These are phyloP conservation scores for Neocrepidodera transversa DNA, from an alignment of 2,888 invertebrate species.

Conservation along the genomic window DNA sequence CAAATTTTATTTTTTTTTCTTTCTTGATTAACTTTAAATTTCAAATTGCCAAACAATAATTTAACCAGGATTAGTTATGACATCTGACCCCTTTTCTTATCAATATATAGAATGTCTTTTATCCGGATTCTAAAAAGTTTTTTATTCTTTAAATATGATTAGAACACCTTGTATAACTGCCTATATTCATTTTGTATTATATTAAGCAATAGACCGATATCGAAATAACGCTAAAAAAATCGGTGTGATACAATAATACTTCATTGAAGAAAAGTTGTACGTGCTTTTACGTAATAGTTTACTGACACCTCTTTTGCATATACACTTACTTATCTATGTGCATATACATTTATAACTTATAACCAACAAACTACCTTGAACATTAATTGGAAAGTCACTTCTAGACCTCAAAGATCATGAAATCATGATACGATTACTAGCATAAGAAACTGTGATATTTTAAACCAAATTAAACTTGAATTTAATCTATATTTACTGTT, in stretches of 20 bases:
- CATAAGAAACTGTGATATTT: neutral
- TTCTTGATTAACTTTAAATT: too few species aligned
- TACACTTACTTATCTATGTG: neutral
- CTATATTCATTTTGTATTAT: neutral
- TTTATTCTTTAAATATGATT: too few species aligned
- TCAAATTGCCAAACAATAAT: too few species aligned
- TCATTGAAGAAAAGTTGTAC: neutral
- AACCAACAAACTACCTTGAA: constrained; percentile 12
- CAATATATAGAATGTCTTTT: too few species aligned
- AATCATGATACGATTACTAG: neutral
- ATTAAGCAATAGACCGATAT: constrained; percentile 3
- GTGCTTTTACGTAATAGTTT: constrained; percentile 21
- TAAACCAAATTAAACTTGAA: constrained; percentile 5
- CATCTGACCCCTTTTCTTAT: too few species aligned
- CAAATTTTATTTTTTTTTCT: too few species aligned
- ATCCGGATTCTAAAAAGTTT: too few species aligned
- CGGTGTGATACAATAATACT: neutral
- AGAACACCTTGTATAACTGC: too few species aligned
- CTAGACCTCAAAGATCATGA: constrained; percentile 2
- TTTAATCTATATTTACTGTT: constrained; percentile 23
- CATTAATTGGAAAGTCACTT: constrained; percentile 19
- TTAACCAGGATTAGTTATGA: too few species aligned
- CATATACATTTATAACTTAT: neutral
- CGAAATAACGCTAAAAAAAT: constrained; percentile 9
- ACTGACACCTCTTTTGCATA: constrained; percentile 14